Conservation (phyloP, 2,113 vertebrate species). For the Pachycephala philippinensis region DNA sequence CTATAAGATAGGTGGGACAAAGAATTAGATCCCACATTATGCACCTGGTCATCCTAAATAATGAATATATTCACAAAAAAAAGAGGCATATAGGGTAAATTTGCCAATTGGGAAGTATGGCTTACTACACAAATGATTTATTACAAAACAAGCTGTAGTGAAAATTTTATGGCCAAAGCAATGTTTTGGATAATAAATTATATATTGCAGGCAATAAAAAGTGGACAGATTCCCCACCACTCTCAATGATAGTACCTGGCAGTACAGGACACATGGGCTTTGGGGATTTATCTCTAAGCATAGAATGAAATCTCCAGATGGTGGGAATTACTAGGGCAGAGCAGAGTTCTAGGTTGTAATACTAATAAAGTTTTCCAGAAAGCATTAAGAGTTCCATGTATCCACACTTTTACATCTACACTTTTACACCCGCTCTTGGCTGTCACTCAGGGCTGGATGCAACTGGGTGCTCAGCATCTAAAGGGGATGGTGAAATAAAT, state of each 20-base stretch:
- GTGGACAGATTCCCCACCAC: background rate
- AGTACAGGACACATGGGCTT: background rate
- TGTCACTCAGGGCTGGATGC: background rate
- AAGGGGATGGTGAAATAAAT: background rate
- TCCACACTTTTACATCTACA: background rate
- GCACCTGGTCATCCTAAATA: background rate
- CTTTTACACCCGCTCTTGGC: background rate
- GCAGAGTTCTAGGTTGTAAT: background rate
- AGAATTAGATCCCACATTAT: background rate
- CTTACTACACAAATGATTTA: background rate
- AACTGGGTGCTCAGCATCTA: background rate
- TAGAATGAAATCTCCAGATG: background rate
- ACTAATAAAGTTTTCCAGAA: background rate
- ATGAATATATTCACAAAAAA: background rate
- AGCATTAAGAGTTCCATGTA: accelerated
- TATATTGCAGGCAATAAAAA: background rate
- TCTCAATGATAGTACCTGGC: background rate
- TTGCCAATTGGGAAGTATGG: background rate
- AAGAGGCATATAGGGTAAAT: background rate
- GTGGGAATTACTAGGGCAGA: background rate
- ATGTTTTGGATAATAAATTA: background rate
- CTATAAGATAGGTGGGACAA: background rate
- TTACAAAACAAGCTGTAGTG: background rate
- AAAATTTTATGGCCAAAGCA: background rate
- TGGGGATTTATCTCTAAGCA: background rate